A percentile compares a stretch with the other conserved stretches of the same genome.
These are phyloP conservation scores for Grammomys dolichurus DNA, from an alignment of 2,113 vertebrate genomes.

Conservation along the genomic window DNA sequence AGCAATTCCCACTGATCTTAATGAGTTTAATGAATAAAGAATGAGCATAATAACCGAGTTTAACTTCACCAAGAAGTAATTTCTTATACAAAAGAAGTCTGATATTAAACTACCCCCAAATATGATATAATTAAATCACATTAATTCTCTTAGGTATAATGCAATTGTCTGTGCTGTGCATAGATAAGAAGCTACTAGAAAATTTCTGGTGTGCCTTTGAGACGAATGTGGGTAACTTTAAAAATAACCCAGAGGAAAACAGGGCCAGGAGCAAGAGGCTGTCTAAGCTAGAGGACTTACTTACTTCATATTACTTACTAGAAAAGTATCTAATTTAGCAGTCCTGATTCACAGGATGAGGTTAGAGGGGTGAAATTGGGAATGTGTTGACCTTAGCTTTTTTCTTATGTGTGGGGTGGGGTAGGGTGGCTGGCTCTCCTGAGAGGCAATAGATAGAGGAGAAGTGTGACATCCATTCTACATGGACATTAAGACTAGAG, in stretches of 20 bases:
- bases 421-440: too few relatives aligned
- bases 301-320: conserved; percentile 31
- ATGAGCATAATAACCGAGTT: conserved; percentile 80
- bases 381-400: background rate
- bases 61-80: conserved; percentile 77
- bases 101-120: conserved; percentile 80
- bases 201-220: conserved; percentile 75
- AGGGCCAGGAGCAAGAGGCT: conserved; percentile 44
- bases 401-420: background rate
- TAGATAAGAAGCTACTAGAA: conserved; percentile 76
- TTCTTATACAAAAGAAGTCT: conserved; percentile 80
- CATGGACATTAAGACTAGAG: background rate
- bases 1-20: conserved; percentile 81
- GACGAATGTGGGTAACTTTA: conserved; percentile 74
- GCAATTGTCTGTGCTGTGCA: conserved; percentile 74
- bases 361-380: background rate
- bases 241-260: conserved; percentile 74
- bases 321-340: conserved; percentile 41
- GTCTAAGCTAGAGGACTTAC: conserved; percentile 43
- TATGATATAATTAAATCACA: conserved; percentile 83
- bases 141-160: conserved; percentile 83
- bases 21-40: conserved; percentile 84
- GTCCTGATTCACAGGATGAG: conserved; percentile 19
- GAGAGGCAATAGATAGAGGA: background rate
- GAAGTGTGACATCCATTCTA: background rate